phyloP scores from a whole-genome alignment of 2,888 invertebrate species.

The Sinodicranocentrus sp. region DNA sequence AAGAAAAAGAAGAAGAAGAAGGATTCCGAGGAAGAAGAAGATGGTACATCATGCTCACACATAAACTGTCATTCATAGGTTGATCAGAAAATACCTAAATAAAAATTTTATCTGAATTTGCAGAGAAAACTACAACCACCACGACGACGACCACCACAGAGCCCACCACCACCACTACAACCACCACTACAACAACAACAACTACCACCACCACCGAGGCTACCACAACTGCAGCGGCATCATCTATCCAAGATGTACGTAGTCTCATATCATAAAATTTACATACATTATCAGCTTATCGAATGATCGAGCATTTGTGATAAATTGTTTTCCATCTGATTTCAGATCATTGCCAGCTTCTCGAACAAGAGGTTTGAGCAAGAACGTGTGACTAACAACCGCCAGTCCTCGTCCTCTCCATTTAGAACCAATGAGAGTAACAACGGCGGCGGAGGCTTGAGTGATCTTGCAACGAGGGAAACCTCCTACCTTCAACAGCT shows the following conservation, averaged over 20 bases:
- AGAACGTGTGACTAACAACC: conserved; percentile 18
- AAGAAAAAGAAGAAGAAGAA: conserved; percentile 44
- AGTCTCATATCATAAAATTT: background rate
- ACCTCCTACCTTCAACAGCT: conserved; percentile 48
- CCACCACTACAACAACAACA: conserved; percentile 40
- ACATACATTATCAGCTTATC: conserved; percentile 40
- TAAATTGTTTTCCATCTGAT: background rate
- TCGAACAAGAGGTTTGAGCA: conserved; percentile 44
- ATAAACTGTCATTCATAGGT: conserved; percentile 1
- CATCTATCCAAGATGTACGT: conserved; percentile 59
- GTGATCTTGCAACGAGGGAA: conserved; percentile 33
- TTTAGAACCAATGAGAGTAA: conserved; percentile 28
- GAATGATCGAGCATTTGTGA: no score
- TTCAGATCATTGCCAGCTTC: conserved; percentile 44
- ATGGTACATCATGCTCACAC: background rate
- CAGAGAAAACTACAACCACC: background rate
- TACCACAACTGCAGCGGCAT: conserved; percentile 59
- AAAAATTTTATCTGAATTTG: no score
- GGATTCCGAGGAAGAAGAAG: conserved; percentile 46
- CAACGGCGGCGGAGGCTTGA: background rate
- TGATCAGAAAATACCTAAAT: no score
- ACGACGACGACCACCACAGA: conserved; percentile 12
- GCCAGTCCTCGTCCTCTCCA: conserved; percentile 22
- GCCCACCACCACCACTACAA: conserved; percentile 39
- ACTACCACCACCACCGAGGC: conserved; percentile 46